Evolutionary conservation across 2,797 vertebrate genomes (phyloP).

Genomic region (Falco concolor): DNA sequence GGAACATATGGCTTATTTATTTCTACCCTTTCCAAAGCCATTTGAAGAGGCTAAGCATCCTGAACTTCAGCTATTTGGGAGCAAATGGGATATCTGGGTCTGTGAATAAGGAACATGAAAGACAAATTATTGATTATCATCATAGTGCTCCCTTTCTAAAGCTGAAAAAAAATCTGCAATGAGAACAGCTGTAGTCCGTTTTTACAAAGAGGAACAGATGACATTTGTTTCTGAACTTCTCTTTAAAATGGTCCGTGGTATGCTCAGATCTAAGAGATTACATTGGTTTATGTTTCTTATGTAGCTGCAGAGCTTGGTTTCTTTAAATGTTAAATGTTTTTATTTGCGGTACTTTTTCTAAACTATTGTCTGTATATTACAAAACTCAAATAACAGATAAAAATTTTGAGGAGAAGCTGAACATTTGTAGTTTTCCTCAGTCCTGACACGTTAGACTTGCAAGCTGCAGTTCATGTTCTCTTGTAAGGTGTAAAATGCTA

Average conservation of each 20-base stretch:
- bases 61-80: not conserved
- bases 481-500: not conserved
- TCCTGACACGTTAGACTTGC: not conserved
- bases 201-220: conserved; percentile 48
- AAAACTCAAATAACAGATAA: not conserved
- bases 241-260: conserved; percentile 17
- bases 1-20: not conserved
- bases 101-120: not conserved
- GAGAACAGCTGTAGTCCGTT: conserved; percentile 51
- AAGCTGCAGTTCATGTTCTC: not conserved
- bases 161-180: not conserved
- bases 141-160: not conserved
- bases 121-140: not conserved
- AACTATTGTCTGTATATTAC: not conserved
- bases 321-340: not conserved
- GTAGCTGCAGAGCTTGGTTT: not conserved
- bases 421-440: not conserved
- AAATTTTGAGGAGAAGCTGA: not conserved
- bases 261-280: conserved; percentile 51
- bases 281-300: conserved; percentile 13
- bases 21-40: not conserved
- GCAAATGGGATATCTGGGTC: not conserved
- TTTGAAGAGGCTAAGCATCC: not conserved
- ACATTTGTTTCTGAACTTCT: conserved; percentile 33
- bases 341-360: not conserved